Conservation (phyloP, 1,140 invertebrate genomes). For the Pogonomyrmex californicus region DNA sequence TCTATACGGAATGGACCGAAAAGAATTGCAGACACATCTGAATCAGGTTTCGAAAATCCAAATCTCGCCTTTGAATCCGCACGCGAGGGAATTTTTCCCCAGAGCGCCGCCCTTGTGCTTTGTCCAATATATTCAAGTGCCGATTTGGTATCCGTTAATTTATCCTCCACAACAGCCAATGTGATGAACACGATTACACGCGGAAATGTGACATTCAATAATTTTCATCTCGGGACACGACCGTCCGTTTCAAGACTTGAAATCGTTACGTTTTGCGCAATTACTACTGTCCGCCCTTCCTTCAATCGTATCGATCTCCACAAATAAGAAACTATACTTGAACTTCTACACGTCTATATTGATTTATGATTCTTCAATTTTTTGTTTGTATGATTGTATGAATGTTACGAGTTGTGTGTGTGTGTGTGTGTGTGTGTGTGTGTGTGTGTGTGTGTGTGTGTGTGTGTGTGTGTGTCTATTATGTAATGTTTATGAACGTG, state of each 20-base stretch:
- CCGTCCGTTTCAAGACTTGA: neutral
- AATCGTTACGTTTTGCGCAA: neutral
- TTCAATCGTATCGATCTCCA: constrained; percentile 36
- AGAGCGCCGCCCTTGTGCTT: constrained; percentile 83
- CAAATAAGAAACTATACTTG: constrained; percentile 7
- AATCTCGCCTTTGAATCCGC: constrained; percentile 93
- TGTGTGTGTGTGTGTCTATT: constrained; percentile 5
- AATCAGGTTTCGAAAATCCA: constrained; percentile 90
- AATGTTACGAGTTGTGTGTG: constrained; percentile 24
- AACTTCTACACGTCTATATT: neutral
- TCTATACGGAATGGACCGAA: constrained; percentile 92
- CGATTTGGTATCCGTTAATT: constrained; percentile 68
- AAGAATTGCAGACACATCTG: constrained; percentile 90
- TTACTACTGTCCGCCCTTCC: too few relatives aligned
- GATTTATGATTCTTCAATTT: constrained; percentile 8
- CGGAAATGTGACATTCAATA: neutral
- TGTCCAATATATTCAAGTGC: constrained; percentile 75
- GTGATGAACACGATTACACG: neutral
- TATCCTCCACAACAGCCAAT: constrained; percentile 6
- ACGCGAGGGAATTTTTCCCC: constrained; percentile 94
- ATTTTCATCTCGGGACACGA: neutral
- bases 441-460: neutral
- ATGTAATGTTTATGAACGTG: constrained; percentile 4
- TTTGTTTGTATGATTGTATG: constrained; percentile 21
- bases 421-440: neutral